Percentiles rank a stretch among this genome's conserved stretches.
These are phyloP conservation scores for Xanthorhoe designata DNA, from an alignment of 2,888 invertebrate genomes.

Conservation along the genomic window DNA sequence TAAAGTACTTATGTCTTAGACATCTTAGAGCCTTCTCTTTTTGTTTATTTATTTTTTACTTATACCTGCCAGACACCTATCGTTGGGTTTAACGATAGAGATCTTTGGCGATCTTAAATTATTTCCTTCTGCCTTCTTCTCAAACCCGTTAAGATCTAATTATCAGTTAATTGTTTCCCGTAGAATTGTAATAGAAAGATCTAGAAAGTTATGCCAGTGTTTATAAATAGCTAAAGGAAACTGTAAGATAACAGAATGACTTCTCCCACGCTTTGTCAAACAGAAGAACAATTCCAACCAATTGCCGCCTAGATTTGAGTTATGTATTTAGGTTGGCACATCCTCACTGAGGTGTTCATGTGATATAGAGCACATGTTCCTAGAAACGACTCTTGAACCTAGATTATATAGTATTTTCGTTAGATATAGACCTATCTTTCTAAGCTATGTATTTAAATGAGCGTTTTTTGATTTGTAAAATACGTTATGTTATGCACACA, in stretches of 20 bases:
- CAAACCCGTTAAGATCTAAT: not conserved
- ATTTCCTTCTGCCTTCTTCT: too few relatives aligned
- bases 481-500: too few relatives aligned
- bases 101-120: too few relatives aligned
- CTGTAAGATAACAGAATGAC: conserved; percentile 26
- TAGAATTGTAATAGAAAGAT: not conserved
- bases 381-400: not conserved
- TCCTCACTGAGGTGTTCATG: conserved; percentile 28
- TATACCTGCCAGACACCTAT: too few relatives aligned
- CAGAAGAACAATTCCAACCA: conserved; percentile 15
- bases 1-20: not conserved
- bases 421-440: too few relatives aligned
- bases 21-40: not conserved
- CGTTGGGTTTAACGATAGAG: too few relatives aligned
- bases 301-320: conserved; percentile 22
- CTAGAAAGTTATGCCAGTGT: conserved; percentile 19
- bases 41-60: too few relatives aligned
- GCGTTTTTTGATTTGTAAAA: not conserved
- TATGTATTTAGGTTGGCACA: conserved; percentile 38
- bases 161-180: not conserved
- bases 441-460: too few relatives aligned
- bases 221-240: conserved; percentile 37
- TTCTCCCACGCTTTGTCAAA: conserved; percentile 29
- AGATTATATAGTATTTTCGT: too few relatives aligned
- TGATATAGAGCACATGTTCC: conserved; percentile 4